A percentile compares a stretch with the other conserved stretches of the same genome.
Conservation (phyloP, 2,888 invertebrate genomes). For the Amaurobius ferox region DNA sequence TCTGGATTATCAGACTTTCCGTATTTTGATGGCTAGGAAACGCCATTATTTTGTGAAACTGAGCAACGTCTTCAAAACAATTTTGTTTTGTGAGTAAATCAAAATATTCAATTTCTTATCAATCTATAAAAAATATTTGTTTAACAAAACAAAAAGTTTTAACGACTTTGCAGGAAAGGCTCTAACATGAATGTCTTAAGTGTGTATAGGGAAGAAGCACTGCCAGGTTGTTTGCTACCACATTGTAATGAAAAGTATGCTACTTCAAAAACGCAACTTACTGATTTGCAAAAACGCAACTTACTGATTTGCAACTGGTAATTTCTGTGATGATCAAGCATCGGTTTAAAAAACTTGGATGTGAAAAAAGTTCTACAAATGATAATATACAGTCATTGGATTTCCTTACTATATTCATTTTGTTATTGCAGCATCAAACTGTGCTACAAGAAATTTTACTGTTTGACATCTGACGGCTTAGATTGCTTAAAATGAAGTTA, state of each 20-base stretch:
- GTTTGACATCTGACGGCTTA: not conserved
- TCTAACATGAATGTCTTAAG: not conserved
- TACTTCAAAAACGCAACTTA: not conserved
- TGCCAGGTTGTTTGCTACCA: conserved; percentile 26
- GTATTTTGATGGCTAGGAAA: not conserved
- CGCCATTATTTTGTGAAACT: not conserved
- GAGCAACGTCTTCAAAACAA: not conserved
- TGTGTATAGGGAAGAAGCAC: not conserved
- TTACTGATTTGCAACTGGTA: not conserved
- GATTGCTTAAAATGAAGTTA: not conserved
- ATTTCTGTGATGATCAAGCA: conserved; percentile 7
- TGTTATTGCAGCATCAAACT: not conserved
- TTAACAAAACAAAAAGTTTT: not conserved
- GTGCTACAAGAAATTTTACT: not conserved
- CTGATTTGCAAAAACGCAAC: not conserved
- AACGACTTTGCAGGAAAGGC: not conserved
- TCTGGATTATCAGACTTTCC: conserved; percentile 4
- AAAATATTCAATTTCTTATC: not conserved
- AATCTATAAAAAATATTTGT: not conserved
- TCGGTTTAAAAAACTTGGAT: not conserved
- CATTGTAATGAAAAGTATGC: not conserved
- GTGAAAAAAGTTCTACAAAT: not conserved
- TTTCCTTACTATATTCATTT: not conserved
- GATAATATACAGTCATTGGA: not conserved
- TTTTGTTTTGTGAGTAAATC: not conserved